phyloP scores from a whole-genome alignment of 2,888 invertebrate genomes.

The Cosmia trapezina region DNA sequence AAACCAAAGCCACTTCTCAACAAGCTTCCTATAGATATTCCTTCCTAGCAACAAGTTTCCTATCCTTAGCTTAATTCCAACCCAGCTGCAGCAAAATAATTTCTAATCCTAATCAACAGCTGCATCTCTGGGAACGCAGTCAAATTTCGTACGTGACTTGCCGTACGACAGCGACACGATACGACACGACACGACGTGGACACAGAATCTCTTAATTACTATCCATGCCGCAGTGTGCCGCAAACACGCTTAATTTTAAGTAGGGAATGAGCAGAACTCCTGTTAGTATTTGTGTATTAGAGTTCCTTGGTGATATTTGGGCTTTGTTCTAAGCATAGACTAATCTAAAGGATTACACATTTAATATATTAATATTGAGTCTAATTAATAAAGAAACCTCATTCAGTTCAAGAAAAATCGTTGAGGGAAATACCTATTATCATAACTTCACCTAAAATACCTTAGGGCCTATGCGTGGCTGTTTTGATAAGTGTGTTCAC shows the following conservation, averaged over 20 bases:
- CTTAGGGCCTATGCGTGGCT: no score
- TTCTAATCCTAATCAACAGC: slow-evolving; percentile 45
- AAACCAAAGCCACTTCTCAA: background rate
- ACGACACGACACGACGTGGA: slow-evolving; percentile 40
- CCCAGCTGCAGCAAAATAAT: slow-evolving; percentile 28
- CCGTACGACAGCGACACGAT: slow-evolving; percentile 39
- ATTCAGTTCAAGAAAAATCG: background rate
- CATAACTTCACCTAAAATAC: no score
- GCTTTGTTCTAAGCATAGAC: background rate
- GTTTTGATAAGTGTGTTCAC: no score
- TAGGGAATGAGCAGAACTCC: slow-evolving; percentile 30
- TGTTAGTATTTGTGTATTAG: slow-evolving; percentile 24
- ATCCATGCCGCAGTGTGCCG: slow-evolving; percentile 37
- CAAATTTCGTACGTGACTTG: slow-evolving; percentile 55
- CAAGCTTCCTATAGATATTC: no score
- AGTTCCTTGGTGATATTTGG: background rate
- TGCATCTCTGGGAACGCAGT: slow-evolving; percentile 51
- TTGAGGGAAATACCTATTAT: background rate
- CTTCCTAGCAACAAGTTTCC: no score
- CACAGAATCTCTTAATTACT: slow-evolving; percentile 61
- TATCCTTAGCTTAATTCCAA: slow-evolving; percentile 9
- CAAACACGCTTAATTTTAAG: slow-evolving; percentile 49
- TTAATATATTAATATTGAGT: no score
- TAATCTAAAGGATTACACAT: no score
- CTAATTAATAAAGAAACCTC: background rate